Evolutionary conservation across 2,888 invertebrate genomes (phyloP).

Genomic region (Scrobipalpa costella): DNA sequence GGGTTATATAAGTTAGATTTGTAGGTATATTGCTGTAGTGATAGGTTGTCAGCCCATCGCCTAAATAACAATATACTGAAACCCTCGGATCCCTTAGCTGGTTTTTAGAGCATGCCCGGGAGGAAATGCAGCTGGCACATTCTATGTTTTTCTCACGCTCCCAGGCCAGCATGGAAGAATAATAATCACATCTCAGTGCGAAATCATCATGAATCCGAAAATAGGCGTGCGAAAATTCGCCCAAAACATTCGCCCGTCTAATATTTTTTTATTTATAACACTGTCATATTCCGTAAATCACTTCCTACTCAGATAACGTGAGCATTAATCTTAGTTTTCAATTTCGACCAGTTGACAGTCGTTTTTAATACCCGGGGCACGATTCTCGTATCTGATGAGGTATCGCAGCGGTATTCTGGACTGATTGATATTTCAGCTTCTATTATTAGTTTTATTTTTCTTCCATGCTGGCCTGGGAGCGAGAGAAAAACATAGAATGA

Average conservation of each 20-base stretch:
- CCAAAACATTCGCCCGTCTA: not conserved
- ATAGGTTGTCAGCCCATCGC: too few species aligned
- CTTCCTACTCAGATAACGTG: constrained; percentile 24
- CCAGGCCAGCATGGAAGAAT: too few species aligned
- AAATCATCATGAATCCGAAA: not conserved
- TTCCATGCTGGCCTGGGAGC: too few species aligned
- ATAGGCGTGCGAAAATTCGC: not conserved
- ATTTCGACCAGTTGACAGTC: constrained; percentile 29
- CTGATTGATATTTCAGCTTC: constrained; percentile 32
- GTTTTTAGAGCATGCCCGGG: too few species aligned
- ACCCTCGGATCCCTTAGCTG: too few species aligned
- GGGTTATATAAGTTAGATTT: too few species aligned
- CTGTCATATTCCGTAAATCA: constrained; percentile 16
- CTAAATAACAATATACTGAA: too few species aligned
- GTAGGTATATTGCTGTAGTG: too few species aligned
- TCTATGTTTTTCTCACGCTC: too few species aligned
- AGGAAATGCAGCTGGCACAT: too few species aligned
- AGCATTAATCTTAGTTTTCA: constrained; percentile 28
- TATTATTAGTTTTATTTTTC: too few species aligned
- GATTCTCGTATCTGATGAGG: constrained; percentile 40
- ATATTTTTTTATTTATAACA: constrained; percentile 6
- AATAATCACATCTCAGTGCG: not conserved
- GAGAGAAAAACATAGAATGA: too few species aligned
- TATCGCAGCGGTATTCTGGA: constrained; percentile 3
- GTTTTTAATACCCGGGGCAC: constrained; percentile 62